Base-by-base conservation (phyloP, 2,888 invertebrate genomes). In the Eupithecia subfuscata region DNA sequence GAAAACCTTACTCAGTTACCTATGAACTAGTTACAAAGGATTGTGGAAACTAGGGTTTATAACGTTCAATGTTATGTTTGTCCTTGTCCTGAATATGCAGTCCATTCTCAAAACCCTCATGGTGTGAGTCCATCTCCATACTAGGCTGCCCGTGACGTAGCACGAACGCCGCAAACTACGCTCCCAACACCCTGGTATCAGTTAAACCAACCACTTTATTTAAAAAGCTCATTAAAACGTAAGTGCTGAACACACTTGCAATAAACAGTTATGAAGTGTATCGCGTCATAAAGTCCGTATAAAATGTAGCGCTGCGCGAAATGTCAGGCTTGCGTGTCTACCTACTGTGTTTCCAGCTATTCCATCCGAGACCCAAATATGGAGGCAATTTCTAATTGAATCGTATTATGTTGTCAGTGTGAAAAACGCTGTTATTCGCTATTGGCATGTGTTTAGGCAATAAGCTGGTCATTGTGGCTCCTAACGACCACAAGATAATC, bases 361-460 rank as follows among this genome's bases (percentile, higher is more conserved):
- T n/a, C 37, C 16, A 64, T 67, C 67, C 48, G 70, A 73, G 73
- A 77, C 75, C 63, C 75, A 70, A 77, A 75, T 75, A 75, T 73
- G 75, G 70, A 65, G 69, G 71, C 45, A 74, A 75, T 78, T 78
- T 74, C 75, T 75, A 78, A 78, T 75, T 75, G 72, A 78, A 75
- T 75, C 74, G 67, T 74, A 73, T 75, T 75, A 77, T 70, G 77
- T 48, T 78, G 78, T 75, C 78, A 74, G 68, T 75, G 67, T 74
- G 45, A 72, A 69, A 75, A 71, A 74, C 70, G 65, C 72, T 71
- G 75, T 75, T 63, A 75, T 73, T 75, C 82, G 87, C 87, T 86
- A 85, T 86, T 87, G 86, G 78, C 80, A 78, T 76, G 81, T 82
- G 77, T 77, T 77, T 75, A 78, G 74, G 73, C 74, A 75, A 72